Percentiles rank a stretch among this genome's conserved stretches.
Conservation (phyloP, 30 jellyfish, hydroid and myxozoan genomes). For the Cassiopea xamachana region DNA sequence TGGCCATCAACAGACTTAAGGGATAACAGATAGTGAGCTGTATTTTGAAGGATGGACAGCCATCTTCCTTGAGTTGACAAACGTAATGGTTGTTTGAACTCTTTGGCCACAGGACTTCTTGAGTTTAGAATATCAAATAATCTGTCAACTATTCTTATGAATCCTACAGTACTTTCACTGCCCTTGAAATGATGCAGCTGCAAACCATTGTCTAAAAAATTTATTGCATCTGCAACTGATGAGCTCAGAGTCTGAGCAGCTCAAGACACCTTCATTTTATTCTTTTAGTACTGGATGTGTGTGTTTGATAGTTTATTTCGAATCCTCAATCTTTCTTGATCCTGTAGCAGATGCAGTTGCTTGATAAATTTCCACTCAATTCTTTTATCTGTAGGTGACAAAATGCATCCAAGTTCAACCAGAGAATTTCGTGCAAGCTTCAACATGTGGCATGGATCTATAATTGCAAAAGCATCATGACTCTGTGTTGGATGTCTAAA, state of each 20-base stretch:
- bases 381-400: background rate
- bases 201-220: background rate
- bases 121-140: constrained; percentile 40
- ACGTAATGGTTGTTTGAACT: constrained; percentile 33
- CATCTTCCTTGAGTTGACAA: constrained; percentile 24
- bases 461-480: background rate
- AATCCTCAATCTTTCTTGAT: background rate
- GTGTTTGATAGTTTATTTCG: background rate
- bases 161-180: constrained; percentile 43
- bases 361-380: background rate
- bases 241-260: background rate
- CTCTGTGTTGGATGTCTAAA: background rate
- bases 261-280: background rate
- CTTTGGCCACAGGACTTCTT: constrained; percentile 53
- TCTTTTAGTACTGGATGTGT: background rate
- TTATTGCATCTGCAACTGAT: background rate
- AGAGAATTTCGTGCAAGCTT: background rate
- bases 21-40: constrained; percentile 8
- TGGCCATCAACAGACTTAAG: constrained; percentile 13
- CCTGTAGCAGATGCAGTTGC: background rate
- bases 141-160: constrained; percentile 32
- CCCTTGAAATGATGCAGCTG: background rate
- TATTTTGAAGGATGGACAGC: constrained; percentile 24
- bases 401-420: background rate
- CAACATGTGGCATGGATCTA: background rate